Percentiles rank a stretch among this genome's conserved stretches.
phyloP scores from a whole-genome alignment of 2,113 vertebrate genomes.

The Cheirogaleus medius region DNA sequence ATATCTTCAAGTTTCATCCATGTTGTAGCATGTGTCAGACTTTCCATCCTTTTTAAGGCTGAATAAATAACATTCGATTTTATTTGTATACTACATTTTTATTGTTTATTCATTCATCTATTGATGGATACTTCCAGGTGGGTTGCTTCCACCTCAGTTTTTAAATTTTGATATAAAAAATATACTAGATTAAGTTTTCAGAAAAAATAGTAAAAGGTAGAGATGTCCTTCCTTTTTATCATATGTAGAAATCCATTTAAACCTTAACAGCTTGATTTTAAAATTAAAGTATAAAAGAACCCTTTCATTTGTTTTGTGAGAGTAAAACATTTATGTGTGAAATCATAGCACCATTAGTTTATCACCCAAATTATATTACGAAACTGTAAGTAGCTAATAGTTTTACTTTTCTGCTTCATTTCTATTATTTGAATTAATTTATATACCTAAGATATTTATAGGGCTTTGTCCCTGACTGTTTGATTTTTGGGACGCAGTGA shows the following conservation, averaged over 20 bases:
- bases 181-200: neutral
- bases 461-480: neutral
- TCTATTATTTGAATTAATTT: neutral
- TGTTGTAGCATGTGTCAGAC: neutral
- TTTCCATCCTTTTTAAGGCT: neutral
- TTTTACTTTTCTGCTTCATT: neutral
- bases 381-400: neutral
- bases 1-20: neutral
- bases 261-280: neutral
- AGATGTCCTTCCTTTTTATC: neutral
- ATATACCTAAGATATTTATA: neutral
- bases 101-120: neutral
- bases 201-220: neutral
- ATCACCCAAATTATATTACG: neutral
- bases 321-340: neutral
- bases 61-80: neutral
- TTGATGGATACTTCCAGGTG: neutral
- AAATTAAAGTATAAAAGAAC: neutral
- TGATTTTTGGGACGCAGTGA: neutral
- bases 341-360: neutral
- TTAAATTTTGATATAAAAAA: slow-evolving; percentile 19
- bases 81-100: neutral
- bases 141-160: neutral
- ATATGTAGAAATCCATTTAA: neutral
- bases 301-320: neutral